These are phyloP conservation scores for Acanthisitta chloris DNA, from an alignment of 2,113 vertebrate genomes.

Conservation along the genomic window DNA sequence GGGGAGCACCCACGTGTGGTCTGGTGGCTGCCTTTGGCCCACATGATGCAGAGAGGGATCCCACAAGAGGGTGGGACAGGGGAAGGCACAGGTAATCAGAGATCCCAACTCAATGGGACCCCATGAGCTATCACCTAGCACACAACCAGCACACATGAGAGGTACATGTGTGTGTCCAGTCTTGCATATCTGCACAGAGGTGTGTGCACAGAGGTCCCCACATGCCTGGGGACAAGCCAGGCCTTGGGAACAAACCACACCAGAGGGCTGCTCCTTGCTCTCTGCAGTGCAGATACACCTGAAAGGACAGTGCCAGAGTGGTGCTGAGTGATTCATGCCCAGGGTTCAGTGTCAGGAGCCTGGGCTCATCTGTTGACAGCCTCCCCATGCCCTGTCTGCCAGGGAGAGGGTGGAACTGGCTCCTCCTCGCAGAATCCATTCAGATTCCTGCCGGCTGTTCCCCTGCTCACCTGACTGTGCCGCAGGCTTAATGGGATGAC, in stretches of 20 bases:
- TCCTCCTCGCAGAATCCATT: neutral
- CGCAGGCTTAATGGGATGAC: slow-evolving; percentile 47
- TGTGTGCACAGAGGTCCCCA: accelerated
- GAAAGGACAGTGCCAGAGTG: neutral
- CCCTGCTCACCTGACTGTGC: slow-evolving; percentile 52
- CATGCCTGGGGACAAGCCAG: neutral
- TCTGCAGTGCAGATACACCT: neutral
- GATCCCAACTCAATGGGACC: neutral
- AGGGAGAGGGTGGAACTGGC: neutral
- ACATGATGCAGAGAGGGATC: accelerated
- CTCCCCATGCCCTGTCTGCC: neutral
- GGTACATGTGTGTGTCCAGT: neutral
- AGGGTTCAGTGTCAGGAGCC: neutral
- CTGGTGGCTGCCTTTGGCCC: neutral
- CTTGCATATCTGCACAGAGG: neutral
- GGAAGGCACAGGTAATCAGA: neutral
- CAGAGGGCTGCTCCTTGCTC: neutral
- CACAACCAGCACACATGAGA: accelerated
- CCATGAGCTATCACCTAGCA: neutral
- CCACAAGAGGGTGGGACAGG: neutral
- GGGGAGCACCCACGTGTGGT: accelerated
- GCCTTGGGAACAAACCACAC: neutral
- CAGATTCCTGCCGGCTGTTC: neutral
- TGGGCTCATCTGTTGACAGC: neutral
- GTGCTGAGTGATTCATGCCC: neutral